Evolutionary conservation across 1,140 invertebrate species (phyloP), one percentile per base, ranked within the genome.

Genomic region (Drosophila yakuba): DNA sequence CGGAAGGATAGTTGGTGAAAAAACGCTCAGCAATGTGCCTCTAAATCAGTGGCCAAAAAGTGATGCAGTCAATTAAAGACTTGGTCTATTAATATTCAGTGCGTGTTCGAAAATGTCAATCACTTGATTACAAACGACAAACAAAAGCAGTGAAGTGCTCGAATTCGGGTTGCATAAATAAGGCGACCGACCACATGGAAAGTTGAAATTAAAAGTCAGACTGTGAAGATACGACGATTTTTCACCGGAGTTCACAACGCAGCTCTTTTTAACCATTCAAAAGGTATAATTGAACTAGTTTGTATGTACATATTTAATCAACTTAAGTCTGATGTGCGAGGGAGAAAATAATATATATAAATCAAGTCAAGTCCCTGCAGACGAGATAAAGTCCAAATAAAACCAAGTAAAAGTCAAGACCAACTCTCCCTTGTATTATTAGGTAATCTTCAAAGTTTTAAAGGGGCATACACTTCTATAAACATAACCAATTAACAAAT

Each of bases 41-140:
- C 10, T 59, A 47, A 66, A 14, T 66, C 36, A 66, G 32, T 32
- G 32, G 47, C 20, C 28, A 20, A 60, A 68, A 51, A 51, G 45
- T 50, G 61, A 35, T 38, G 50, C 50, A 44, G 54, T 41, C 41
- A 48, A 14, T 36, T 36, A 12, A 51, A 60, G 71, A 50, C 48
- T 35, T 15, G n/a, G 69, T 50, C 69, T 74, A 74, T 74, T 74
- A 67, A 76, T 67, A 76, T 76, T 76, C 72, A 76, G 73, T 76
- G 74, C 68, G 69, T 54, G 73, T 73, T 52, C 73, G 52, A 68
- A 64, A 82, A 83, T 82, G 74, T 78, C 74, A 64, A 77, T 74
- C 63, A 78, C 80, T 63, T 82, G 79, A 82, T 82, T 83, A 57
- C 52, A 74, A 56, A 73, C 62, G 41, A 59, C 47, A 66, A 57